Evolutionary conservation across 2,888 invertebrate species (phyloP).

Genomic region (Piscicola geometra): DNA sequence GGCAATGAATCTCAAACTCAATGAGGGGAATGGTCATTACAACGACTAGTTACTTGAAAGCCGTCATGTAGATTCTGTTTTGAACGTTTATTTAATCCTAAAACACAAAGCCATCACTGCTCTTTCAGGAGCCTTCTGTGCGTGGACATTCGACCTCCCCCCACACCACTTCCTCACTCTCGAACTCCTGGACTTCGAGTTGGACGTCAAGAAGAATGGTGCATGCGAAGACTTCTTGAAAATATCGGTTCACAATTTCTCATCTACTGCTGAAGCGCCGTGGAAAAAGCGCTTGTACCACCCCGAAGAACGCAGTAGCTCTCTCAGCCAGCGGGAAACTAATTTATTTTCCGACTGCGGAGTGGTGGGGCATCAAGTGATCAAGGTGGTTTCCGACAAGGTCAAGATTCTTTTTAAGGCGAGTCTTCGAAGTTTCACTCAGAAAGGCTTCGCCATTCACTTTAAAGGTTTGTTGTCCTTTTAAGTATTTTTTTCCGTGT

Average conservation of each 20-base stretch:
- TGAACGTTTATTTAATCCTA: too few species aligned
- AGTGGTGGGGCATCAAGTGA: background rate
- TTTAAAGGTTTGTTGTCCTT: background rate
- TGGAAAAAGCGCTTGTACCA: background rate
- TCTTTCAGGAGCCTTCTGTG: slow-evolving; percentile 3
- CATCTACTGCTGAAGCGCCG: background rate
- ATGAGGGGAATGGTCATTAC: too few species aligned
- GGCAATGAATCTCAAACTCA: too few species aligned
- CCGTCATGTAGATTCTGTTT: too few species aligned
- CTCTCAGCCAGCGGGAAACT: background rate
- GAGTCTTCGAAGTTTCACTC: slow-evolving; percentile 10
- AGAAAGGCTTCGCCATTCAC: background rate
- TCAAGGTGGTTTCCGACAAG: background rate
- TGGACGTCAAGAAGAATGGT: slow-evolving; percentile 15
- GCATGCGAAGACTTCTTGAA: slow-evolving; percentile 8
- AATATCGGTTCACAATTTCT: background rate
- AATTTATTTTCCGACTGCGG: background rate
- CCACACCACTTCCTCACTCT: background rate
- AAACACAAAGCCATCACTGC: too few species aligned
- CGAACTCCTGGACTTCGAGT: slow-evolving; percentile 8
- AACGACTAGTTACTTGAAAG: too few species aligned
- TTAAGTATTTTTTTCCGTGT: too few species aligned
- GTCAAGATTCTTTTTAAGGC: slow-evolving; percentile 8
- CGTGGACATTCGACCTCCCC: slow-evolving; percentile 5
- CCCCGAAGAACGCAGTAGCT: background rate